Evolutionary conservation across 2,888 invertebrate genomes (phyloP), one percentile per base, ranked within the genome.

Genomic region (Stegana nigrithorax): DNA sequence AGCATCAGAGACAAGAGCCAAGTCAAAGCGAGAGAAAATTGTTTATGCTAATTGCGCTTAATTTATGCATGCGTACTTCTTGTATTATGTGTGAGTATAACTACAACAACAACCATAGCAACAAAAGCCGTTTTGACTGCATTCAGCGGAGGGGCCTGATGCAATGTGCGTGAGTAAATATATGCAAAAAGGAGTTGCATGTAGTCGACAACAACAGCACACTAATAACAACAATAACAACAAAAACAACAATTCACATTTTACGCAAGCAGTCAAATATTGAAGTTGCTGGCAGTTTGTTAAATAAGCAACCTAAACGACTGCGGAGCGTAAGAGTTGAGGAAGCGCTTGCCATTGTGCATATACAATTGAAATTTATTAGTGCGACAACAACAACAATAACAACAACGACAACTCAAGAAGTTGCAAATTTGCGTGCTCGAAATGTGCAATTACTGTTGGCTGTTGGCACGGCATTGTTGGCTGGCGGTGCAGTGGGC

Each of bases 31-130:
- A 73, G 80, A 66, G 72, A 67, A 76, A 80, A 80, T 73, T 80
- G 73, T 80, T 80, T 76, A 76, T 76, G 75, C 80, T 80, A 76
- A 76, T 76, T 80, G 76, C 70, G 66, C 70, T 73, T 80, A 80
- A 76, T 76, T 80, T 76, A 76, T 76, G 78, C 80, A 80, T 74
- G 65, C 66, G 75, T 66, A 63, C 36, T 53, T 36, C 53, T 55
- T 55, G 53, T n/a, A 23, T 55, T 55, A 26, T 7, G n/a, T 32
- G 12, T 32, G 2, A 19, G 10, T 10, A 53, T 12, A 32, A 21
- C 7, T 53, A n/a, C 29, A 29, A 29, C 1, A 14, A 39, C 10
- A 39, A 8, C 4, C 39, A 14, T 39, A n/a, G 39, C 5, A 14
- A 39, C 39, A 39, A 6, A 10, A 14, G 6, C 39, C n/a, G 10